Conservation (phyloP, 2,888 invertebrate species). For the Rhaphigaster nebulosa region DNA sequence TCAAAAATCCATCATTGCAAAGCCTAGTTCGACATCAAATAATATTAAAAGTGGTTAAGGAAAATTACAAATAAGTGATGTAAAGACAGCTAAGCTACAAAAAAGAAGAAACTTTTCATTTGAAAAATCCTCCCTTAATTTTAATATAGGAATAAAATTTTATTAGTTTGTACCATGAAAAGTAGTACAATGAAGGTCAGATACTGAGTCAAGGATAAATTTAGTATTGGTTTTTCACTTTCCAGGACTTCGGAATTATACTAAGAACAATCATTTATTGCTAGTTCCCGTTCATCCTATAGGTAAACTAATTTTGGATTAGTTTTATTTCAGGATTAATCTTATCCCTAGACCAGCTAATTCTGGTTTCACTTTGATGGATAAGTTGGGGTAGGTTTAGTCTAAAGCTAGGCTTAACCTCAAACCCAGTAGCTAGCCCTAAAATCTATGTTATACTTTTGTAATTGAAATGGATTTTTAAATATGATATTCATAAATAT, state of each 20-base stretch:
- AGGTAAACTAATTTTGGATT: background rate
- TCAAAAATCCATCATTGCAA: too few species aligned
- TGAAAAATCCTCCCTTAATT: too few species aligned
- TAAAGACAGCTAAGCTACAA: too few species aligned
- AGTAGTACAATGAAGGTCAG: background rate
- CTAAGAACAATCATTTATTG: background rate
- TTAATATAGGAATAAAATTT: too few species aligned
- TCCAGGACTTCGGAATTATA: background rate
- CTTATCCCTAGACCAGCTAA: too few species aligned
- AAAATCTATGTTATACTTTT: background rate
- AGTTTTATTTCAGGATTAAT: background rate
- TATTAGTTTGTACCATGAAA: background rate
- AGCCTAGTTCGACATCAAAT: too few species aligned
- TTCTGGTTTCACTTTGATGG: too few species aligned
- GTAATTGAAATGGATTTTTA: background rate
- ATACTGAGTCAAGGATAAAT: background rate
- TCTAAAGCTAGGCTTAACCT: background rate
- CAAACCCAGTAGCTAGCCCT: background rate
- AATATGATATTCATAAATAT: conserved; percentile 1
- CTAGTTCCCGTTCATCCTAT: background rate
- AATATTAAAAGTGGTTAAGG: too few species aligned
- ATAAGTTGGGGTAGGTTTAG: background rate
- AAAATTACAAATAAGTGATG: too few species aligned
- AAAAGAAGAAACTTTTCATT: too few species aligned
- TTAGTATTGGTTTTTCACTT: background rate